Evolutionary conservation across 2,888 invertebrate genomes (phyloP).

Genomic region (Orthonevra nobilis): DNA sequence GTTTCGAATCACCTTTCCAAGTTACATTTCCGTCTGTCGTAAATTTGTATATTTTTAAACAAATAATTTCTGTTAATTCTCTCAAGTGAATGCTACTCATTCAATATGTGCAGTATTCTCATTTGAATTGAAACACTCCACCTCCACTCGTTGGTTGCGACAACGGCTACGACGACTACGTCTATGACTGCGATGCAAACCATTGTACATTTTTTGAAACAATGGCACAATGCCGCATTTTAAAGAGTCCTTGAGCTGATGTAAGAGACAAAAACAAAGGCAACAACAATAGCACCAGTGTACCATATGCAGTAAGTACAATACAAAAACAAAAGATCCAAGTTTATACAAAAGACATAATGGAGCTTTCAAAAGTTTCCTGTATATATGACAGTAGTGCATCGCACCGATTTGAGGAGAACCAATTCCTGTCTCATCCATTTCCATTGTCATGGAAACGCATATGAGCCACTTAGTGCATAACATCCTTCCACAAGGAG

Average conservation of each 20-base stretch:
- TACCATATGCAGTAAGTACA: too few relatives aligned
- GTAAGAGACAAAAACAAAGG: constrained; percentile 18
- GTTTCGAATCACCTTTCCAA: too few relatives aligned
- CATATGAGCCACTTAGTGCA: constrained; percentile 67
- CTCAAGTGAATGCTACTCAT: too few relatives aligned
- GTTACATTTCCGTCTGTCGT: too few relatives aligned
- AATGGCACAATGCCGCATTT: constrained; percentile 50
- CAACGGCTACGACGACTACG: not conserved
- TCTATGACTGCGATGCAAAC: constrained; percentile 23
- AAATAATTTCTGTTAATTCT: too few relatives aligned
- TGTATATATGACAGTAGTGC: constrained; percentile 31
- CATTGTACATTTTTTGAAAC: constrained; percentile 13
- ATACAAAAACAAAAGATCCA: constrained; percentile 25
- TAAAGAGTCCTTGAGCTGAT: constrained; percentile 46
- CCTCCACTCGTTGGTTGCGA: not conserved
- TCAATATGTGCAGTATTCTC: too few relatives aligned
- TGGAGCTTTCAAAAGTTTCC: constrained; percentile 60
- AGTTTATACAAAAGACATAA: constrained; percentile 48
- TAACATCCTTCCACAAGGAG: constrained; percentile 60
- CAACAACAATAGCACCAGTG: constrained; percentile 12
- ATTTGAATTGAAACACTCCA: constrained; percentile 43
- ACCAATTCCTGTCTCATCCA: constrained; percentile 61
- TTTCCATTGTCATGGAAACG: constrained; percentile 61
- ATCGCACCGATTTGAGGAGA: constrained; percentile 50
- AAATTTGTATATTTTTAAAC: too few relatives aligned